These are phyloP conservation scores for Dilophus febrilis DNA, from an alignment of 2,888 invertebrate genomes.

Conservation along the genomic window DNA sequence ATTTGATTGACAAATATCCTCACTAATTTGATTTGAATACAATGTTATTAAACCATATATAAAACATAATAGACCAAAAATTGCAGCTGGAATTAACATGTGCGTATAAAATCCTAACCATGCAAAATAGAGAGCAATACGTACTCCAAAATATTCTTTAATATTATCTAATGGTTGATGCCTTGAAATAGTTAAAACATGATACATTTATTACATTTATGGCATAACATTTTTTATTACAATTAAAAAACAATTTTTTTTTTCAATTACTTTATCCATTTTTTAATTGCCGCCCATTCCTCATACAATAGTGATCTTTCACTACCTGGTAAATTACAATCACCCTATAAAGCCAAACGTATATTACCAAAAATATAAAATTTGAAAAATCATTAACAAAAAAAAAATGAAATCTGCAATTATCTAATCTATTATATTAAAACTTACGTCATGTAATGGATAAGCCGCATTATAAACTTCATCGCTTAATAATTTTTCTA, in stretches of 20 bases:
- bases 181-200: too few species aligned
- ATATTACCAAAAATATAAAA: background rate
- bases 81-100: constrained; percentile 58
- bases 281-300: constrained; percentile 53
- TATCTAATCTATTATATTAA: background rate
- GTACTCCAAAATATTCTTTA: constrained; percentile 60
- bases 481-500: constrained; percentile 46
- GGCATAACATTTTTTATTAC: too few species aligned
- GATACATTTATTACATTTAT: too few species aligned
- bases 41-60: constrained; percentile 38
- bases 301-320: constrained; percentile 38
- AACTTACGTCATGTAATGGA: constrained; percentile 56
- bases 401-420: background rate
- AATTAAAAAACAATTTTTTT: too few species aligned
- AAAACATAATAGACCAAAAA: constrained; percentile 49
- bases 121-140: constrained; percentile 64
- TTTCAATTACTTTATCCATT: constrained; percentile 39
- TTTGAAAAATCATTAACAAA: too few species aligned
- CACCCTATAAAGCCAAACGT: constrained; percentile 31
- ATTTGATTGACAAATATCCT: constrained; percentile 39
- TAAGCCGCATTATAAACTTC: constrained; percentile 52
- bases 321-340: constrained; percentile 30
- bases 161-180: constrained; percentile 58
- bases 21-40: constrained; percentile 31
- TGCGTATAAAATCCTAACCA: constrained; percentile 77